phyloP scores from a whole-genome alignment of 1,140 invertebrate species.

The Antheraea pernyi region DNA sequence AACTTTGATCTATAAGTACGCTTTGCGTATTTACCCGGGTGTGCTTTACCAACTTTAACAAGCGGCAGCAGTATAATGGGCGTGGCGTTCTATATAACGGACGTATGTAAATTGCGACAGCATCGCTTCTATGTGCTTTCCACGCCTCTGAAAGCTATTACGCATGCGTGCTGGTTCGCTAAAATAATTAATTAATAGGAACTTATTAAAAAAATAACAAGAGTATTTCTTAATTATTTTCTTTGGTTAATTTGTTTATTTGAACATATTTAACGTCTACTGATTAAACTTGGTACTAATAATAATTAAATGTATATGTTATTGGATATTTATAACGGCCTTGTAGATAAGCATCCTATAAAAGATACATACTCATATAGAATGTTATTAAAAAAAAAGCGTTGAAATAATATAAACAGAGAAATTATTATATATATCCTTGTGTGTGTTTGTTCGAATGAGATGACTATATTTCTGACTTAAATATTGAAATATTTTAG shows the following conservation, averaged over 20 bases:
- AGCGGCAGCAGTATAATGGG: too few relatives aligned
- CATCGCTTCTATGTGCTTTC: slow-evolving; percentile 46
- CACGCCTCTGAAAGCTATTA: slow-evolving; percentile 28
- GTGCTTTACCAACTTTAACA: too few relatives aligned
- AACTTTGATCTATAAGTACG: too few relatives aligned
- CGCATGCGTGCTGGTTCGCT: slow-evolving; percentile 35
- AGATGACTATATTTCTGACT: slow-evolving; percentile 7
- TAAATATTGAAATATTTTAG: slow-evolving; percentile 13
- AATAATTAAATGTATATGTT: too few relatives aligned
- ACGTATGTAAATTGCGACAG: slow-evolving; percentile 25
- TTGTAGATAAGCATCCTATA: slow-evolving; percentile 33
- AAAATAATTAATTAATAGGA: slow-evolving; percentile 6
- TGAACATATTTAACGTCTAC: too few relatives aligned
- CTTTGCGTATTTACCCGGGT: too few relatives aligned
- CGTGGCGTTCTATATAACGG: not conserved
- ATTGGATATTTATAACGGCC: too few relatives aligned
- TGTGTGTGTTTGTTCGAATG: not conserved
- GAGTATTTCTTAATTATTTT: too few relatives aligned
- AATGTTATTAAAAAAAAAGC: not conserved
- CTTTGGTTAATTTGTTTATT: too few relatives aligned
- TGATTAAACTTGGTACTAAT: too few relatives aligned
- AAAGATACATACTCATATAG: not conserved
- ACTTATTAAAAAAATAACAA: too few relatives aligned
- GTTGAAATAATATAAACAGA: slow-evolving; percentile 1
- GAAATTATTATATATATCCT: not conserved